Base-by-base conservation (phyloP, 2,797 vertebrate genomes). In the Microhierax caerulescens region DNA sequence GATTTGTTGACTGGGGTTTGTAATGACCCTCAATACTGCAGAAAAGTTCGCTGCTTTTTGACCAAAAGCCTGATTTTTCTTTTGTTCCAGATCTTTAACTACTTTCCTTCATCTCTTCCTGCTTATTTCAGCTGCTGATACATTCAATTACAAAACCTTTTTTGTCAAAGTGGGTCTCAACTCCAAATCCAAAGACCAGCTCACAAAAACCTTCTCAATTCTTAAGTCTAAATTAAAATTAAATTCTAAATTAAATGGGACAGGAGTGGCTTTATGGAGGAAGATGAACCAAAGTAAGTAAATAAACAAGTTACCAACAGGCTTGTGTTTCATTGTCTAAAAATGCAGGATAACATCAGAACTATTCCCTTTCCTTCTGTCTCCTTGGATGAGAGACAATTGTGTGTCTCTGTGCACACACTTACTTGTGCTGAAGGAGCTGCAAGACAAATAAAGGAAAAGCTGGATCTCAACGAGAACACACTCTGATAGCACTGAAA, bases 271-370 rank as follows among this genome's bases (percentile, higher is more conserved):
- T 98, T 98, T 97, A 98, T 98, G 97, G 98, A 99, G 98, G 98
- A 99, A 98, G 98, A 98, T 0, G 98, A 99, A 97, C 93, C 99
- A 84, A 98, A 98, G 98, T 99, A 97, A 98, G 98, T 93, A 84
- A 67, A 91, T 27, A 47, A 57, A 15, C 4, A 1, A 48, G 17
- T 56, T 69, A 65, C 21, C 32, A 34, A 69, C 11, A 47, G 12
- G 36, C 7, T 59, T 63, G 15, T 32, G 22, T 13, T 82, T 61
- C 24, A 72, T 22, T 34, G 50, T 39, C 34, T 68, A 28, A 89
- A 91, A 82, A 65, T 21, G 32, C 32, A 27, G 43, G 1, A 78
- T 53, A 72, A 83, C 37, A 68, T 50, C 24, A 85, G 72, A 87
- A 92, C 69, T 54, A 23, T 15, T 65, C 14, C 37, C 8, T 53